Evolutionary conservation across 2,113 vertebrate genomes (phyloP).

Genomic region (Vulpes ferrilata): DNA sequence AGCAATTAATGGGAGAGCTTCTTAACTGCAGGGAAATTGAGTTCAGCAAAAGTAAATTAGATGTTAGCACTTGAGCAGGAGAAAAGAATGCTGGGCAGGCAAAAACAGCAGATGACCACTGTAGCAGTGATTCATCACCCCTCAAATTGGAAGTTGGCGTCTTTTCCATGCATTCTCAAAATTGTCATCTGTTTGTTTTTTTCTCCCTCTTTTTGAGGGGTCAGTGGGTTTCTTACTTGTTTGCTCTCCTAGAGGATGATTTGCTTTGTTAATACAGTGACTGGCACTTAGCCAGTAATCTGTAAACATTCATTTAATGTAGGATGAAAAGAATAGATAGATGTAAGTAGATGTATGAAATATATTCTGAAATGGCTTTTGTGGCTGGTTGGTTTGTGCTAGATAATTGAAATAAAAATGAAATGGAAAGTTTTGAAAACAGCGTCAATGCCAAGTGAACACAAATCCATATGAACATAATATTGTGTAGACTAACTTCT

Average conservation of each 20-base stretch:
- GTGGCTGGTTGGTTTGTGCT: constrained; percentile 18
- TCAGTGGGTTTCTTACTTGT: background rate
- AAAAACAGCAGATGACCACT: background rate
- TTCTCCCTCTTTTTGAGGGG: background rate
- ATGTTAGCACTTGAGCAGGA: background rate
- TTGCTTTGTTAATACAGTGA: background rate
- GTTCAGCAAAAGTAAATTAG: background rate
- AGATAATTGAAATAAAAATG: constrained; percentile 14
- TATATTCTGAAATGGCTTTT: background rate
- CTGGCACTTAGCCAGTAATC: background rate
- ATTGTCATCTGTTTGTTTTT: background rate
- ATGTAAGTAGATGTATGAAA: background rate
- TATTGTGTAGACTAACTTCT: constrained; percentile 22
- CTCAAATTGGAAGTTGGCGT: background rate
- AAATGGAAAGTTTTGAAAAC: constrained; percentile 37
- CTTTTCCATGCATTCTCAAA: background rate
- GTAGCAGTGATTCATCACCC: background rate
- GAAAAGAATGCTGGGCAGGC: background rate
- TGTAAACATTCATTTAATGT: background rate
- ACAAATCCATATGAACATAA: background rate
- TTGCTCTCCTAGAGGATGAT: background rate
- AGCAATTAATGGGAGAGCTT: background rate
- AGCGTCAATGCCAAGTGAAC: background rate
- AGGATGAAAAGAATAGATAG: background rate
- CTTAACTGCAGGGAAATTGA: background rate